Evolutionary conservation across 2,888 invertebrate species (phyloP), one percentile per base, ranked within the genome.

Genomic region (Scaptomyza parva): DNA sequence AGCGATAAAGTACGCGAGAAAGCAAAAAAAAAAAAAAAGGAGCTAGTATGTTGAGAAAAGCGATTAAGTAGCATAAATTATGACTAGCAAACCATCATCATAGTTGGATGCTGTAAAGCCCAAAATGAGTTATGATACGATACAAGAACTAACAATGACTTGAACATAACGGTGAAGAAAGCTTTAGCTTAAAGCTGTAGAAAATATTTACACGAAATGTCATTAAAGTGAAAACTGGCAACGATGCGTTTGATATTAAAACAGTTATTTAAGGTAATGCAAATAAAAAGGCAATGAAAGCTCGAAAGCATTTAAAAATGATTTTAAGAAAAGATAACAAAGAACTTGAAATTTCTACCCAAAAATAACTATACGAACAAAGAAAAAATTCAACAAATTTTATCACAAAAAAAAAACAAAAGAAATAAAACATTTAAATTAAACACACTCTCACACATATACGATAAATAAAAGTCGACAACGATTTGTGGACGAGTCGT

Each of bases 11-110:
- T 60, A 52, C 28, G 33, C 11, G 39, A 24, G 37, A 51, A 40
- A 48, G 20, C 39, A 53, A 14, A 35, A 14, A 35, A 37, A 37
- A 17, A 35, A 35, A 8, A 14, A 35, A 33, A 44, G 2, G 12
- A 28, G n/a, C 28, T 17, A 65, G 66, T 53, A 44, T 57, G 66
- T 62, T 62, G 64, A 67, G 58, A 78, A 86, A 78, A 61, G 63
- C 79, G 72, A 86, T 88, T 83, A 83, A 66, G 71, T 72, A 65
- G 65, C 76, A 82, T 79, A 79, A 82, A 72, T 77, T 76, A 77
- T 61, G 66, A 12, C 67, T 37, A 59, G 61, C 52, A 53, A 51
- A 65, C 48, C 53, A 65, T 43, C 53, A 65, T 52, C 53, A 65
- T 43, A 73, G 53, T 55, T 60, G 62, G 61, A 76, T 69, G 73